A percentile compares a stretch with the other conserved stretches of the same genome.
Conservation (phyloP, 2,888 invertebrate species). For the Formica aserva region DNA sequence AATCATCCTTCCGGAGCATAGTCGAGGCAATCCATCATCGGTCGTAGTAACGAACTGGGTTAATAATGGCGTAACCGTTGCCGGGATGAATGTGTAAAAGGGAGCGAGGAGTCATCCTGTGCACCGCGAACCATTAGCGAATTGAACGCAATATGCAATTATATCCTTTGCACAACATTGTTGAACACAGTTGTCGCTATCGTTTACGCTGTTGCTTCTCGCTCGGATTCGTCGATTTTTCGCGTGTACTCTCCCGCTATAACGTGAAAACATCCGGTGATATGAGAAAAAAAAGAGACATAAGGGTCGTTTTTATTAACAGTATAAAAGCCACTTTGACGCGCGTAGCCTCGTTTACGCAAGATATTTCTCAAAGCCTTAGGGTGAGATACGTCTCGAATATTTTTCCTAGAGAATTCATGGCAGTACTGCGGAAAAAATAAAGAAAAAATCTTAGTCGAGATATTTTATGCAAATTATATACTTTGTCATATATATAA, state of each 20-base stretch:
- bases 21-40: constrained; percentile 68
- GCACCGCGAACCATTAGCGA: constrained; percentile 68
- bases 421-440: neutral
- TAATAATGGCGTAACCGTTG: constrained; percentile 70
- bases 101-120: constrained; percentile 28
- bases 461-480: neutral
- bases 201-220: constrained; percentile 4
- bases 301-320: constrained; percentile 30
- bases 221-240: constrained; percentile 17
- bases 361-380: constrained; percentile 10
- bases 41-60: constrained; percentile 69
- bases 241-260: neutral
- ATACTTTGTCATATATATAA: neutral
- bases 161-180: constrained; percentile 25
- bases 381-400: neutral
- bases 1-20: constrained; percentile 48
- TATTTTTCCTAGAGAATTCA: neutral
- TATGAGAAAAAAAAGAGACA: neutral
- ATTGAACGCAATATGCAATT: constrained; percentile 69
- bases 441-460: neutral
- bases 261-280: neutral
- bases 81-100: constrained; percentile 65
- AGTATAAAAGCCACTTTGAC: constrained; percentile 24
- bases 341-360: neutral
- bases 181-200: constrained; percentile 34